Percentiles rank a stretch among this genome's conserved stretches.
phyloP scores from a whole-genome alignment of 2,888 invertebrate species.

The Agrotis puta region DNA sequence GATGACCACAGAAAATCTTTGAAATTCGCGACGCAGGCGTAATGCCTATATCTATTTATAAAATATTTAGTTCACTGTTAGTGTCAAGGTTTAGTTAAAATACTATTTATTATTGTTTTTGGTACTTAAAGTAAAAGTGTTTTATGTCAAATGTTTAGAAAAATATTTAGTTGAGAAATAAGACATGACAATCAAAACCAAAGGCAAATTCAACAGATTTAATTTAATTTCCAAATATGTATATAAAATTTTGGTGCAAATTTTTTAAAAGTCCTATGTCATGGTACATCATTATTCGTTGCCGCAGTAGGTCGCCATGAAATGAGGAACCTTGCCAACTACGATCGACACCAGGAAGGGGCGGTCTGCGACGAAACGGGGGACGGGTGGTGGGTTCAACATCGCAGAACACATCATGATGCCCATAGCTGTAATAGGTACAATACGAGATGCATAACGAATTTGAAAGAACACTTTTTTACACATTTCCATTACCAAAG shows the following conservation, averaged over 20 bases:
- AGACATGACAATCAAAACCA: slow-evolving; percentile 21
- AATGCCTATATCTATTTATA: too few species aligned
- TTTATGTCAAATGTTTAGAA: too few species aligned
- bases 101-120: too few species aligned
- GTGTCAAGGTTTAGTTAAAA: too few species aligned
- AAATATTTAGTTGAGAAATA: not conserved
- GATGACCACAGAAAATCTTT: too few species aligned
- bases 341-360: slow-evolving; percentile 41
- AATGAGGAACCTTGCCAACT: slow-evolving; percentile 55
- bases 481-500: not conserved
- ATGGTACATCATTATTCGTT: slow-evolving; percentile 1
- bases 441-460: slow-evolving; percentile 32
- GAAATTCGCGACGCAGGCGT: too few species aligned
- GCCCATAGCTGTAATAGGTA: slow-evolving; percentile 45
- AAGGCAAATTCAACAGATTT: not conserved
- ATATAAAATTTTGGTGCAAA: not conserved
- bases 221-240: not conserved
- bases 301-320: slow-evolving; percentile 74
- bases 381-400: slow-evolving; percentile 65
- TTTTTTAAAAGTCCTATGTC: not conserved
- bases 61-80: too few species aligned
- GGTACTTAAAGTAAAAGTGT: too few species aligned
- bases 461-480: slow-evolving; percentile 6
- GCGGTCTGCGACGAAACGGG: slow-evolving; percentile 65
- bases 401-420: slow-evolving; percentile 28